A percentile compares a stretch with the other conserved stretches of the same genome.
These are phyloP conservation scores for Nematolebias whitei DNA, from an alignment of 2,113 vertebrate species.

Conservation along the genomic window DNA sequence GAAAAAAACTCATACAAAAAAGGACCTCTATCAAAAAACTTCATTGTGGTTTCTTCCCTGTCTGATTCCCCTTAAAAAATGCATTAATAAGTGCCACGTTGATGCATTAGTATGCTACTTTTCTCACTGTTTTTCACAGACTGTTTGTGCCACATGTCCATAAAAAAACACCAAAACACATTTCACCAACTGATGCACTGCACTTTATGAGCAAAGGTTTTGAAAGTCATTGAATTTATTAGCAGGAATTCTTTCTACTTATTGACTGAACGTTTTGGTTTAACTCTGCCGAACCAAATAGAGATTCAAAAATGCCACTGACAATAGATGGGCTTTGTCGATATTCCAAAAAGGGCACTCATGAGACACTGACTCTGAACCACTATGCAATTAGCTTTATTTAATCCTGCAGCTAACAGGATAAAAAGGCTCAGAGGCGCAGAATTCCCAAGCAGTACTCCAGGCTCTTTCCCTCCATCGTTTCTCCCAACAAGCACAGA, in stretches of 20 bases:
- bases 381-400: constrained; percentile 45
- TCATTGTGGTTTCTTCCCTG: too few relatives aligned
- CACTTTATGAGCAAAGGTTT: neutral
- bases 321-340: neutral
- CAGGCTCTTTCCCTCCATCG: constrained; percentile 1
- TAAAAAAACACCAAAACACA: neutral
- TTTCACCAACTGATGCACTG: neutral
- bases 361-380: constrained; percentile 16
- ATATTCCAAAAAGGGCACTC: constrained; percentile 13
- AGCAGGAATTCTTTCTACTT: neutral
- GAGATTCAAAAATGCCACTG: neutral
- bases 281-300: constrained; percentile 7
- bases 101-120: too few relatives aligned
- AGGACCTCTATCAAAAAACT: too few relatives aligned
- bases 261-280: neutral
- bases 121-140: too few relatives aligned
- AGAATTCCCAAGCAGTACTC: constrained; percentile 29
- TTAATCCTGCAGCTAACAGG: constrained; percentile 52
- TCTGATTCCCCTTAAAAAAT: too few relatives aligned
- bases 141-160: neutral
- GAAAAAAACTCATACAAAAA: too few relatives aligned
- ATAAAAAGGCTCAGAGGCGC: constrained; percentile 33
- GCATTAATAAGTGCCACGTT: too few relatives aligned
- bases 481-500: constrained; percentile 4
- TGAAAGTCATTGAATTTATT: neutral